Base-by-base conservation (phyloP, 2,888 invertebrate species). In the Ypsolopha scabrella region DNA sequence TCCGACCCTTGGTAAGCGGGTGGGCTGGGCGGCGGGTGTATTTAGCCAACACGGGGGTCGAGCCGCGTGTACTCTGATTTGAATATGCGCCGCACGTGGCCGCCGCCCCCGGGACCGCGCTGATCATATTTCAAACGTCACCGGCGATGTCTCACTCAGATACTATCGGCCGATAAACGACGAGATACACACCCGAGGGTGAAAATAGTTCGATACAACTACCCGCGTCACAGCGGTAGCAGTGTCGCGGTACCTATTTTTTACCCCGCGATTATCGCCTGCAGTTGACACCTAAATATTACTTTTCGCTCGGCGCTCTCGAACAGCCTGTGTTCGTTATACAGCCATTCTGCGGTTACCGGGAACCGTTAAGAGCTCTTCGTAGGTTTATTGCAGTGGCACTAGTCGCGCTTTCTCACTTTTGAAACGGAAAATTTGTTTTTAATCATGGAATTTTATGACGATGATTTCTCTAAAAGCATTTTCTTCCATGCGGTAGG, bases 81-180 rank as follows among this genome's bases (percentile, higher is more conserved):
- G 86, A 87, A 87, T 86, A 87, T 81, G 79, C 81, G 77, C 60
- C 76, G 80, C 87, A 86, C 86, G 86, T 82, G 82, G 77, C 72
- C 75, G 71, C 74, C 72, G 68, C 76, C 72, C 73, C 67, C 58
- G 83, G 82, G 83, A 82, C 81, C 72, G 70, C 76, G 72, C 75
- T 75, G 83, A 85, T 86, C 85, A 86, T 86, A 86, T 86, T 86
- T 86, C 86, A 86, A 86, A 83, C 79, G 86, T 86, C 86, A 86
- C 77, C 77, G 69, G 75, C 82, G 83, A 86, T 86, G 86, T 86
- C 85, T 86, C 85, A 82, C 85, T 86, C 83, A 80, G 86, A 86
- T 86, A 80, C 81, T 78, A 83, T 81, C 83, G 75, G 67, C 73
- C 80, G 85, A 85, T 85, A 82, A 82, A 81, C 80, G 80, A 67